Conservation (phyloP, 2,113 vertebrate species). For the Lucifuga dentata region DNA sequence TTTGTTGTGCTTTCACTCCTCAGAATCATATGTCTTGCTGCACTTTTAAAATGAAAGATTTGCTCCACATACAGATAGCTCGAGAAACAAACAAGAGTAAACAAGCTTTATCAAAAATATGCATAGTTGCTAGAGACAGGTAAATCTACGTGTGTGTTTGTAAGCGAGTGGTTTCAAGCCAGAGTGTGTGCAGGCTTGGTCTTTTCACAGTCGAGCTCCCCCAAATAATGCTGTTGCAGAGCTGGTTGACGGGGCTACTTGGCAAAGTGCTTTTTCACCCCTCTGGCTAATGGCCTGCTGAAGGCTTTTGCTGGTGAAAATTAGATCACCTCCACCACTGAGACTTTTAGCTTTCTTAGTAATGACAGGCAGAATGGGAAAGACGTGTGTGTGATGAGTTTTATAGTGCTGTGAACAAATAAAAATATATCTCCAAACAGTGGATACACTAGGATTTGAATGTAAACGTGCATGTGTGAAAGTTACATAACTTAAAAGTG, state of each 20-base stretch:
- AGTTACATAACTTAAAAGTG: background rate
- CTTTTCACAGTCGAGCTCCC: conserved; percentile 52
- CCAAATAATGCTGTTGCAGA: conserved; percentile 21
- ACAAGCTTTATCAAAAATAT: conserved; percentile 10
- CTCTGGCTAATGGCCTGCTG: conserved; percentile 59
- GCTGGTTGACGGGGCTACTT: conserved; percentile 47
- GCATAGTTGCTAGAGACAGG: background rate
- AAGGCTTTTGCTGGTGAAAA: conserved; percentile 52
- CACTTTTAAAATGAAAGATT: conserved; percentile 8
- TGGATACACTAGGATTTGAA: too few relatives aligned
- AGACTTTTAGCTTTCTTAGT: conserved; percentile 23
- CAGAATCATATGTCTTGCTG: conserved; percentile 10
- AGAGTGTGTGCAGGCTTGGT: conserved; percentile 18
- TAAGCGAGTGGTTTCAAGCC: background rate
- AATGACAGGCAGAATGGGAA: background rate
- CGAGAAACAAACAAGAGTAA: conserved; percentile 28
- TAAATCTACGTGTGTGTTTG: background rate
- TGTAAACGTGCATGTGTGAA: background rate
- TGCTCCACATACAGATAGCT: background rate
- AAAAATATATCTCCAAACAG: too few relatives aligned
- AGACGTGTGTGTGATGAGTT: background rate
- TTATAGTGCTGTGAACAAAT: conserved; percentile 6
- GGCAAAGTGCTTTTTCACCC: conserved; percentile 61
- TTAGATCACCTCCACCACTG: conserved; percentile 34
- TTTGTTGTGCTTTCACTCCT: conserved; percentile 10